A percentile compares a stretch with the other conserved stretches of the same genome.
These are phyloP conservation scores for Falco rusticolus DNA, from an alignment of 2,797 vertebrate species.

Conservation along the genomic window DNA sequence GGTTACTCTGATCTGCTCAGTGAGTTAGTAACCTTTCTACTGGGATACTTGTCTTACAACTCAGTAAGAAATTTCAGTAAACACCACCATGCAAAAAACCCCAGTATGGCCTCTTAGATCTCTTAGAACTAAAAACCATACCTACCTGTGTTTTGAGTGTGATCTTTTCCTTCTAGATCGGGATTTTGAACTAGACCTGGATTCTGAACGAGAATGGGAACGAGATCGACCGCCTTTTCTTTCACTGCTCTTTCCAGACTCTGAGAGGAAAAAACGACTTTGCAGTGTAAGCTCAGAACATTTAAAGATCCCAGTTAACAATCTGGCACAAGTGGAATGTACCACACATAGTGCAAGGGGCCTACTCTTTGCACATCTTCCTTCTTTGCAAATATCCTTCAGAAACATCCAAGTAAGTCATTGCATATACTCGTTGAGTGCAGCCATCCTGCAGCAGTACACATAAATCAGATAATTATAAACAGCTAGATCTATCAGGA, in stretches of 20 bases:
- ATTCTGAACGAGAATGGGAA: conserved; percentile 85
- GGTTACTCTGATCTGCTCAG: not conserved
- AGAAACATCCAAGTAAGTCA: conserved; percentile 85
- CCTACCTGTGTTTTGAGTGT: conserved; percentile 89
- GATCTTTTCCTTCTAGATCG: conserved; percentile 87
- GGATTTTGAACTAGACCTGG: conserved; percentile 86
- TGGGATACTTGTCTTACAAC: not conserved
- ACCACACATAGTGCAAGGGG: conserved; percentile 82
- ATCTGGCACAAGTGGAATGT: conserved; percentile 81
- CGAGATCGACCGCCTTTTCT: conserved; percentile 80
- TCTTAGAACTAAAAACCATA: not conserved
- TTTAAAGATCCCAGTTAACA: conserved; percentile 82
- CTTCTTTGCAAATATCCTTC: conserved; percentile 84
- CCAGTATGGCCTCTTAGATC: not conserved
- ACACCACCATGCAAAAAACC: not conserved
- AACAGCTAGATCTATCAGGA: conserved; percentile 78
- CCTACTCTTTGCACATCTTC: conserved; percentile 82
- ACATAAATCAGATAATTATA: conserved; percentile 85
- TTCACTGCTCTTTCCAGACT: conserved; percentile 82
- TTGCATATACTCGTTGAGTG: conserved; percentile 84
- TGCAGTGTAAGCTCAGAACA: conserved; percentile 85
- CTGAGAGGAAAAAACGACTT: conserved; percentile 84
- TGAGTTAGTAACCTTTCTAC: not conserved
- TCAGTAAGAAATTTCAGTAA: not conserved
- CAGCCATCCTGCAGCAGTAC: conserved; percentile 85